Evolutionary conservation across 2,888 invertebrate genomes (phyloP), one percentile per base, ranked within the genome.

Genomic region (Dicyrtomina minuta): DNA sequence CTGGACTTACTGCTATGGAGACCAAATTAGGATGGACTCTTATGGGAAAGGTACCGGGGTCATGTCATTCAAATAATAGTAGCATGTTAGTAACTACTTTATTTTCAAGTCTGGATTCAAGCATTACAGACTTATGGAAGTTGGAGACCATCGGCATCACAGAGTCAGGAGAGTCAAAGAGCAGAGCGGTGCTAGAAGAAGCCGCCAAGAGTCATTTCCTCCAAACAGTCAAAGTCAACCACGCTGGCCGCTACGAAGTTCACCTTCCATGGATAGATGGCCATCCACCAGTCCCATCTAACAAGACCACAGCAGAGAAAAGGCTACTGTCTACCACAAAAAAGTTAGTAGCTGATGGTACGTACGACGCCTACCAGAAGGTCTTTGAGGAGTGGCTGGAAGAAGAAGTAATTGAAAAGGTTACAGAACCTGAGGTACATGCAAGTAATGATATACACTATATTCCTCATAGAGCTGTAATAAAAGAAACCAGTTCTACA

Each of bases 381-480:
- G 39, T 65, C 1, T 65, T 65, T 39, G n/a, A 27, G 2, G 53
- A 27, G 13, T 65, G 65, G 65, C 39, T 51, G 13, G 27, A 5
- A 2, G 27, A 26, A 8, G 65, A 53, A 17, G 27, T 65, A n/a
- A 53, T 65, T 17, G 65, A 65, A n/a, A 15, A 12, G 2, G 65
- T 56, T 13, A 13, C 22, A n/a, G 4, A 33, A 33, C 33, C 33
- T 15, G 3, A 33, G 33, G 8, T 8, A 33, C n/a, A n/a, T n/a
- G 33, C 33, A 5, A n/a, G 44, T 15, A 46, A 13, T 4, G 17
- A 46, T 8, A 3, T 46, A 13, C 15, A n/a, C 2, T 15, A n/a
- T n/a, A 33, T 74, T 1, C 71, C 74, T 1, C 79, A 79, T 67
- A 70, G 75, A 10, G 74, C 72, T 2, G 78, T 79, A 1, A 17